These are phyloP conservation scores for Hypsibius dujardini DNA, from an alignment of 1,140 invertebrate genomes.

Conservation along the genomic window DNA sequence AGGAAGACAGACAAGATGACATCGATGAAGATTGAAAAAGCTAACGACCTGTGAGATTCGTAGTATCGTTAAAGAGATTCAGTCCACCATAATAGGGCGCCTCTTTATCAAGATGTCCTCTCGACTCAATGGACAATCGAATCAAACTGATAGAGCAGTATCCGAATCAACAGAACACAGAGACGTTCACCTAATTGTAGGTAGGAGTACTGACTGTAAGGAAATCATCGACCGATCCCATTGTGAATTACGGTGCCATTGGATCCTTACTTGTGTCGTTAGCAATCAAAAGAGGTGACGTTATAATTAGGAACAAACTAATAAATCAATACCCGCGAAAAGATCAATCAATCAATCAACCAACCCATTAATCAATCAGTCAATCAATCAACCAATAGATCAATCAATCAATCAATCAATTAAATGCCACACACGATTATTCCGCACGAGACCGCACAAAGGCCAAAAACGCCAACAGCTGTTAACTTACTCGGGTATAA, in stretches of 20 bases:
- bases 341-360: background rate
- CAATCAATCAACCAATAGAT: background rate
- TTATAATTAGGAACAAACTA: background rate
- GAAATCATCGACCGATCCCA: background rate
- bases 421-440: background rate
- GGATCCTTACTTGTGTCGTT: background rate
- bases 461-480: background rate
- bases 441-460: background rate
- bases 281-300: background rate
- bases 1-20: background rate
- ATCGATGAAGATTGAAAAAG: background rate
- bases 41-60: background rate
- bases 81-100: background rate
- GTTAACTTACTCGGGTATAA: background rate
- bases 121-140: background rate
- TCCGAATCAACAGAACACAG: background rate
- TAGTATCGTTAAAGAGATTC: background rate
- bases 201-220: background rate
- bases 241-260: background rate
- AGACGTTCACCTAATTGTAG: conserved; percentile 4
- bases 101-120: background rate
- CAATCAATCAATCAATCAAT: background rate
- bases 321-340: background rate
- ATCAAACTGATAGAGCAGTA: background rate
- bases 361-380: background rate